Evolutionary conservation across 2,888 invertebrate genomes (phyloP).

Genomic region (Stegophylla sp.): DNA sequence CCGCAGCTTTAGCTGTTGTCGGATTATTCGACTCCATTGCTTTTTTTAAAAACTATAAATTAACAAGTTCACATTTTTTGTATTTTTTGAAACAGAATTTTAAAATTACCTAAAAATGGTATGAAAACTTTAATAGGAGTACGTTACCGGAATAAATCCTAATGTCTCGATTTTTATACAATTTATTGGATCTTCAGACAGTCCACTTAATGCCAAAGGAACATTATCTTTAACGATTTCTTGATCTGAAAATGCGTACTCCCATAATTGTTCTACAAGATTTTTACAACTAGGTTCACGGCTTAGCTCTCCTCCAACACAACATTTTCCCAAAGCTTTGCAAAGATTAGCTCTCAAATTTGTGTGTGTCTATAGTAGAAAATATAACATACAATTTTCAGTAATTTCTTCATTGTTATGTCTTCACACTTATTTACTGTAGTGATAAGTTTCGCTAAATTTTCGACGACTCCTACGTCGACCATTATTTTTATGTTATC

Average conservation of each 20-base stretch:
- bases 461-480: neutral
- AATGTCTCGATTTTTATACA: slow-evolving; percentile 17
- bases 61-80: neutral
- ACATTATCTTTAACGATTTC: slow-evolving; percentile 9
- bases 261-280: neutral
- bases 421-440: neutral
- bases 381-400: neutral
- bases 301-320: neutral
- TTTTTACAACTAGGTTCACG: neutral
- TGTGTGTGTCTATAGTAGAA: slow-evolving; percentile 6
- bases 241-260: neutral
- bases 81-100: neutral
- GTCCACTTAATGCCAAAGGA: slow-evolving; percentile 20
- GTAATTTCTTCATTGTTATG: neutral
- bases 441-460: neutral
- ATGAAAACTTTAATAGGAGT: no score
- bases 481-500: slow-evolving; percentile 11
- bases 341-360: slow-evolving; percentile 37
- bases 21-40: neutral
- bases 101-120: neutral
- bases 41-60: slow-evolving; percentile 29
- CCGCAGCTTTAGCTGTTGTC: neutral
- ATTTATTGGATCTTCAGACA: slow-evolving; percentile 29
- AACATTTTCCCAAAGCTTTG: slow-evolving; percentile 44
- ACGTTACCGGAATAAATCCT: slow-evolving; percentile 30